Evolutionary conservation across 2,797 vertebrate species (phyloP).

Genomic region (Mormyrus proboscirostris): DNA sequence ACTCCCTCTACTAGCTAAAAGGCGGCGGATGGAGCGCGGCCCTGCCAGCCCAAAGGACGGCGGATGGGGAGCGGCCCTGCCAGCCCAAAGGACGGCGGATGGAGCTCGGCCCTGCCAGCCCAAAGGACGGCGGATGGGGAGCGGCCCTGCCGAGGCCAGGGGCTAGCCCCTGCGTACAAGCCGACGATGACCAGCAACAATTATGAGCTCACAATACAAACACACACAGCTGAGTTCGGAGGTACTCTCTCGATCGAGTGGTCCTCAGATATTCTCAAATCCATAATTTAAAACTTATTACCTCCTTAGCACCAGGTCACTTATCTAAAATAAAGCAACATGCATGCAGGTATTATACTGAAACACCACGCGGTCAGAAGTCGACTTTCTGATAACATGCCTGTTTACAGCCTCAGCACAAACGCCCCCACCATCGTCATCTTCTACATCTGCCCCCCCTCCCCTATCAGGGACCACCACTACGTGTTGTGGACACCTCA

Average conservation of each 20-base stretch:
- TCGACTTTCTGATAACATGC: background rate
- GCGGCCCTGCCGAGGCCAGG: background rate
- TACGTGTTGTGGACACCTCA: background rate
- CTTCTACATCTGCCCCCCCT: background rate
- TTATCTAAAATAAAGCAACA: background rate
- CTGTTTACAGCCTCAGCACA: background rate
- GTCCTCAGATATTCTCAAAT: background rate
- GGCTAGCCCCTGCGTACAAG: background rate
- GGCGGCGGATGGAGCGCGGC: background rate
- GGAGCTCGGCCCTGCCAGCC: too few relatives aligned
- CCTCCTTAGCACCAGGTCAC: background rate
- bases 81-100: too few relatives aligned
- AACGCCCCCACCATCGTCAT: background rate
- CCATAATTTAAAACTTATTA: background rate
- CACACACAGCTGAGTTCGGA: background rate
- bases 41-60: too few relatives aligned
- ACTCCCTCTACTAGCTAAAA: background rate
- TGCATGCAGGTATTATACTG: background rate
- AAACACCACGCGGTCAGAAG: background rate
- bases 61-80: too few relatives aligned
- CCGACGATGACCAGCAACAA: background rate
- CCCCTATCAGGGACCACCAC: background rate
- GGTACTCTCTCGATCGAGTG: background rate
- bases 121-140: too few relatives aligned
- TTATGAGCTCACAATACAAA: background rate